Evolutionary conservation across 1,140 invertebrate genomes (phyloP).

Genomic region (Drosophila neocordata): DNA sequence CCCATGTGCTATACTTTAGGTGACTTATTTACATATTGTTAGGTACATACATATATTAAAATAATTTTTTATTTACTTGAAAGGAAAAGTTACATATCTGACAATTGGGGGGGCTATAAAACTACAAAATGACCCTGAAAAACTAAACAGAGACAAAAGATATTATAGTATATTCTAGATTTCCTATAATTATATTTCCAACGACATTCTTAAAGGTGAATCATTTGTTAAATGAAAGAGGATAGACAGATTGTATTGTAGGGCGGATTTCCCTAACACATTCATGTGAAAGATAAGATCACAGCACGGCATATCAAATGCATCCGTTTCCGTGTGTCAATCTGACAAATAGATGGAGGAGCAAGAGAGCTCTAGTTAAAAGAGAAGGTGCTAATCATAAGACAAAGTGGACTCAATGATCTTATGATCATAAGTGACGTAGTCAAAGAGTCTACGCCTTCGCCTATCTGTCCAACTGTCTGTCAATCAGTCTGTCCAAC

Average conservation of each 20-base stretch:
- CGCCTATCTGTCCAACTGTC: constrained; percentile 17
- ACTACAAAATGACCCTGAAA: background rate
- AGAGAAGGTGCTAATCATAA: constrained; percentile 57
- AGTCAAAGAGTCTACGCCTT: constrained; percentile 39
- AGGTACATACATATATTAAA: constrained; percentile 1
- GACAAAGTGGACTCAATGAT: constrained; percentile 59
- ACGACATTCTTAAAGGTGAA: constrained; percentile 27
- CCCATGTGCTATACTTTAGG: constrained; percentile 71
- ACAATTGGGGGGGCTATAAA: background rate
- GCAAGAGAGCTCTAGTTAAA: constrained; percentile 48
- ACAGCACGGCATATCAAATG: constrained; percentile 34
- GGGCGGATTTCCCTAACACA: constrained; percentile 70
- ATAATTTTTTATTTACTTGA: constrained; percentile 31
- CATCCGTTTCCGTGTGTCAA: constrained; percentile 65
- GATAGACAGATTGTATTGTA: constrained; percentile 36
- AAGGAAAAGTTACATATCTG: constrained; percentile 44
- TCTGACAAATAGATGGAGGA: background rate
- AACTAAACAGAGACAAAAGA: background rate
- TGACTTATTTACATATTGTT: constrained; percentile 63
- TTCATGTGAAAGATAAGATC: constrained; percentile 69
- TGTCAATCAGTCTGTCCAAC: constrained; percentile 4
- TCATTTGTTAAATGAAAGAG: constrained; percentile 52
- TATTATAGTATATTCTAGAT: constrained; percentile 13
- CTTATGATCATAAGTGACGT: constrained; percentile 50
- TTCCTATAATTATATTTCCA: constrained; percentile 18